Conservation (phyloP, 2,888 invertebrate species). For the Ctena decussata region DNA sequence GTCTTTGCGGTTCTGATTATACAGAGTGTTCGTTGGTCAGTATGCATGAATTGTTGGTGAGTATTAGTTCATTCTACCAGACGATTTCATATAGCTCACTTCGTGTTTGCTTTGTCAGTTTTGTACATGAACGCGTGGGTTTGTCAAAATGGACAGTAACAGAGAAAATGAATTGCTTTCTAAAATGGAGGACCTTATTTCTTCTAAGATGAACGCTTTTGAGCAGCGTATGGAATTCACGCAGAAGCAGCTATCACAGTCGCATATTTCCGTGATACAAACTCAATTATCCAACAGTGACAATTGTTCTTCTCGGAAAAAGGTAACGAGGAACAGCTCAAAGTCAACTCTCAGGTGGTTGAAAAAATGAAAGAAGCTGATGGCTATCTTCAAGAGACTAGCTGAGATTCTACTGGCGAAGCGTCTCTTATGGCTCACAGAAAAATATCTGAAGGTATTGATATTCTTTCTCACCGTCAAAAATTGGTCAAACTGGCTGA, state of each 20-base stretch:
- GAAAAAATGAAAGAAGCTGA: conserved; percentile 21
- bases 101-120: too few species aligned
- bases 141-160: not conserved
- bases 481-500: conserved; percentile 29
- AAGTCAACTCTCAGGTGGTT: conserved; percentile 7
- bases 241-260: not conserved
- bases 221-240: too few species aligned
- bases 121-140: too few species aligned
- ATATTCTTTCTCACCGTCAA: conserved; percentile 23
- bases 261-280: not conserved
- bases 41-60: not conserved
- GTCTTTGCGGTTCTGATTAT: not conserved
- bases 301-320: conserved; percentile 19
- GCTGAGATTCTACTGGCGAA: not conserved
- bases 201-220: too few species aligned
- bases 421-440: not conserved
- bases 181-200: too few species aligned
- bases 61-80: not conserved
- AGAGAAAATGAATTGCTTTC: not conserved
- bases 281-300: not conserved
- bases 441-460: conserved; percentile 41
- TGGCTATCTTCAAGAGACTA: not conserved
- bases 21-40: not conserved
- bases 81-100: too few species aligned
- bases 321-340: conserved; percentile 26